These are phyloP conservation scores for Eupithecia vulgata DNA, from an alignment of 2,888 invertebrate genomes.

Conservation along the genomic window DNA sequence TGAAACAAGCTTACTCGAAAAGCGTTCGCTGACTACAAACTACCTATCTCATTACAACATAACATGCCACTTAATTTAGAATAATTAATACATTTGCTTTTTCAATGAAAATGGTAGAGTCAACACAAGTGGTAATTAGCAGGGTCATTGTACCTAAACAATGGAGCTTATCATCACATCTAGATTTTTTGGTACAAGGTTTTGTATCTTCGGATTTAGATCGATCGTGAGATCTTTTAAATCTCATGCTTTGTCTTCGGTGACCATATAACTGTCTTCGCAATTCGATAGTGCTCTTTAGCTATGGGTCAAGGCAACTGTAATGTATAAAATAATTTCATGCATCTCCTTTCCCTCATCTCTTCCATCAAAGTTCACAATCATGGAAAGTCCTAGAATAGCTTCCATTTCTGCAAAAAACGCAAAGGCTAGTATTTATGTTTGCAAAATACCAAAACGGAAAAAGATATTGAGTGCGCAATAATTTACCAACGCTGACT, in stretches of 20 bases:
- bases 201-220: slow-evolving; percentile 19
- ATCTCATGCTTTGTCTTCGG: neutral
- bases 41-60: slow-evolving; percentile 22
- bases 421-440: neutral
- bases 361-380: neutral
- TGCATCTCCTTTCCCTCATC: neutral
- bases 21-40: slow-evolving; percentile 22
- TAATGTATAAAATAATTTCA: neutral
- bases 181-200: slow-evolving; percentile 10
- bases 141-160: slow-evolving; percentile 44
- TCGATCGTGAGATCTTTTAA: slow-evolving; percentile 28
- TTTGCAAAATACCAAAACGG: neutral
- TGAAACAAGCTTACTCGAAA: slow-evolving; percentile 19
- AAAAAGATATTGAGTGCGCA: neutral
- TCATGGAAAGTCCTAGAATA: neutral
- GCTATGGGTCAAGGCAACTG: neutral
- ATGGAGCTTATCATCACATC: slow-evolving; percentile 30
- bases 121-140: slow-evolving; percentile 32
- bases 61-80: slow-evolving; percentile 26
- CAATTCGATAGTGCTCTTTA: neutral
- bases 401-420: neutral
- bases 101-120: slow-evolving; percentile 26
- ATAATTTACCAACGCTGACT: neutral
- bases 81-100: slow-evolving; percentile 26
- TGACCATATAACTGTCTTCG: neutral